A percentile compares a stretch with the other conserved stretches of the same genome.
Conservation (phyloP, 1,140 invertebrate genomes). For the Popillia japonica region DNA sequence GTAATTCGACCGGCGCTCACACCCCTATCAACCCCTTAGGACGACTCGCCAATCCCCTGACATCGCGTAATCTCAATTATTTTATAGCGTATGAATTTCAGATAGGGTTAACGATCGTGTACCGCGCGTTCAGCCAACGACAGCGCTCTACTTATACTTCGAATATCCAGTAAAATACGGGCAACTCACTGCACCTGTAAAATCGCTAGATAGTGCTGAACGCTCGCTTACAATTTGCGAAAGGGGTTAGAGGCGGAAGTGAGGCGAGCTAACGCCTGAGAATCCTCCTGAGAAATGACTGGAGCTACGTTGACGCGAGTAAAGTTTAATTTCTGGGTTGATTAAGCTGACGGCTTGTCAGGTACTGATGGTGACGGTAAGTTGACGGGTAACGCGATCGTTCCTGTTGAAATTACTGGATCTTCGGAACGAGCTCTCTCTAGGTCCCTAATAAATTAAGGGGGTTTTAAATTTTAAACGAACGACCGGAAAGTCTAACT, state of each 20-base stretch:
- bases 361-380: slow-evolving; percentile 44
- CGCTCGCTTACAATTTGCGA: too few species aligned
- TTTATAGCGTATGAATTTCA: neutral
- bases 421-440: slow-evolving; percentile 29
- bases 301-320: slow-evolving; percentile 32
- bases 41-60: slow-evolving; percentile 32
- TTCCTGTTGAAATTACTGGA: slow-evolving; percentile 44
- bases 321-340: slow-evolving; percentile 42
- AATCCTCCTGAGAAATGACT: slow-evolving; percentile 19
- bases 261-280: neutral
- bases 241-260: too few species aligned
- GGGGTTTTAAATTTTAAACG: slow-evolving; percentile 23
- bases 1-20: slow-evolving; percentile 26
- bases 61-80: slow-evolving; percentile 7
- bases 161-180: too few species aligned
- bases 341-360: slow-evolving; percentile 43
- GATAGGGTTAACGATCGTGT: slow-evolving; percentile 11
- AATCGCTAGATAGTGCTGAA: too few species aligned
- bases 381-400: slow-evolving; percentile 44
- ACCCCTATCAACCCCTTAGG: neutral
- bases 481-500: neutral
- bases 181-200: too few species aligned
- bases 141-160: too few species aligned
- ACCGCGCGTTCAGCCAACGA: slow-evolving; percentile 26
- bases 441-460: slow-evolving; percentile 40